A percentile compares a stretch with the other conserved stretches of the same genome.
phyloP scores from a whole-genome alignment of 2,113 vertebrate genomes.

The Pardalotus punctatus region DNA sequence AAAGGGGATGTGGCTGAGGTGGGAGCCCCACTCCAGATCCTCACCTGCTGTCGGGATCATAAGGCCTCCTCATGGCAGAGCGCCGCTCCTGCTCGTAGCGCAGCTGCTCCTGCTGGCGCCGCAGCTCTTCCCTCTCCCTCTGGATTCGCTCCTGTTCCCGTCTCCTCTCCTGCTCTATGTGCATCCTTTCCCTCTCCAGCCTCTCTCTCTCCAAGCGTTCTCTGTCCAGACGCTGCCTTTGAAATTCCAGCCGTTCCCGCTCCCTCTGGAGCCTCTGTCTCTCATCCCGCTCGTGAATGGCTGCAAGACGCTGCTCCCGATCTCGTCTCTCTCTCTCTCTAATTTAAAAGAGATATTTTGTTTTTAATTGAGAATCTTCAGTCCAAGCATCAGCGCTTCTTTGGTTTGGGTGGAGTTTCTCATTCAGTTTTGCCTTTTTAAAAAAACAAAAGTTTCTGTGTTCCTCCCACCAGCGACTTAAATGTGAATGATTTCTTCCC shows the following conservation, averaged over 20 bases:
- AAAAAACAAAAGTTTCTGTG: not conserved
- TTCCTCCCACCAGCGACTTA: not conserved
- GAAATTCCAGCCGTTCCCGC: slow-evolving; percentile 85
- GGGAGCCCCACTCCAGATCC: rapidly evolving
- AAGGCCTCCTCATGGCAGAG: slow-evolving; percentile 81
- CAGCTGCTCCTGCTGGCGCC: slow-evolving; percentile 91
- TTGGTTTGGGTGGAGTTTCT: not conserved
- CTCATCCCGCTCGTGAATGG: slow-evolving; percentile 87
- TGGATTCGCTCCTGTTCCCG: slow-evolving; percentile 94
- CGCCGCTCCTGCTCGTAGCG: slow-evolving; percentile 90
- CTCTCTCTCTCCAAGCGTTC: slow-evolving; percentile 91
- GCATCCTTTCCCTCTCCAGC: slow-evolving; percentile 88
- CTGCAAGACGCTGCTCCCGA: slow-evolving; percentile 85
- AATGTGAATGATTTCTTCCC: not conserved
- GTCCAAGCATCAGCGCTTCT: not conserved
- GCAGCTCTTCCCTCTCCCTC: slow-evolving; percentile 90
- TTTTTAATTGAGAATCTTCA: not conserved
- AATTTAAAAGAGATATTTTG: not conserved
- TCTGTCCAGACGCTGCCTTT: slow-evolving; percentile 86
- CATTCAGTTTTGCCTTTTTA: no score
- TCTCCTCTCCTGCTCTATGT: slow-evolving; percentile 89
- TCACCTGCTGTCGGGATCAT: slow-evolving; percentile 84
- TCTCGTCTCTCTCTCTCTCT: slow-evolving; percentile 83
- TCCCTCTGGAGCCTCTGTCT: slow-evolving; percentile 84
- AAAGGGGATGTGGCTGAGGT: not conserved